Base-by-base conservation (phyloP, 2,113 vertebrate genomes). In the Hippocampus comes region DNA sequence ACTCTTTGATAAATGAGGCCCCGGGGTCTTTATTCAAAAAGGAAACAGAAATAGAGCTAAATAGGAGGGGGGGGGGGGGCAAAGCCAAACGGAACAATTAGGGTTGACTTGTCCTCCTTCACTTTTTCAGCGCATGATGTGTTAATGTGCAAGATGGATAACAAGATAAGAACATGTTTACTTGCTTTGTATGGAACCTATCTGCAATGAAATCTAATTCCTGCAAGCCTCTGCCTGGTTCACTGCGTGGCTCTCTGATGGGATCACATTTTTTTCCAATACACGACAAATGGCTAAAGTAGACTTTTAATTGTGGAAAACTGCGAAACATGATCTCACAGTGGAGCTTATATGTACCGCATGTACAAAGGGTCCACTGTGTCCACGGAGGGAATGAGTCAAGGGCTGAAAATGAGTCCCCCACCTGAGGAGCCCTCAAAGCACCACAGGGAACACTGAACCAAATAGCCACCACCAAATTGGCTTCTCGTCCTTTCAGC, bases 81-180 rank as follows among this genome's bases (percentile, higher is more conserved):
- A 80, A 83, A 87, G 79, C 75, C 87, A 84, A 83, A 85, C 79
- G 72, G 72, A 86, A 83, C 82, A 79, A 89, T 88, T 86, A 83
- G 70, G 74, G 80, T 84, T 87, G 77, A 88, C 85, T 87, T 82
- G 82, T 85, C 76, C 82, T 85, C 81, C 79, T 64, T 74, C 73
- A 74, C 66, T 71, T 80, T 78, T 78, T 81, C 87, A 71, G 80
- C 78, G 82, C 78, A 72, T 74, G 80, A 81, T 71, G 85, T 81
- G 88, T 87, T 89, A 91, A 91, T 88, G 85, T 89, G 86, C 79
- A 82, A 84, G 86, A 84, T 87, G 86, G 85, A 90, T 91, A 90
- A 91, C 88, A 91, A 91, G 87, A 91, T 91, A 90, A 89, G 87
- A 87, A 84, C 84, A 88, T 89, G 90, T 91, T 90, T 90, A 89